A percentile compares a stretch with the other conserved stretches of the same genome.
These are phyloP conservation scores for Zaprionus kolodkinae DNA, from an alignment of 1,140 invertebrate genomes.

Conservation along the genomic window DNA sequence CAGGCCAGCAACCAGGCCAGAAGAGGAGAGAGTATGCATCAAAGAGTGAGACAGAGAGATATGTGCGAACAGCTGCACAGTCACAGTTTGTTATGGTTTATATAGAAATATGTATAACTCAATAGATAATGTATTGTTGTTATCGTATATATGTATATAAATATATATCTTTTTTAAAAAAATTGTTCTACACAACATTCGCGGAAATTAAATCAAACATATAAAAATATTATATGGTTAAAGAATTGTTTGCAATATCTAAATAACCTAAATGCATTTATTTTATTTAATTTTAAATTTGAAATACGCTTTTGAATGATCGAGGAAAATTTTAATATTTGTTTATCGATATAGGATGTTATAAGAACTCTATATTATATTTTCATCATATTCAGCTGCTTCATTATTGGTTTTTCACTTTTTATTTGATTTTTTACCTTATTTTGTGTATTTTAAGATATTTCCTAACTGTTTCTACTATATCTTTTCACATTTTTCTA, in stretches of 20 bases:
- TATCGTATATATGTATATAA: too few species aligned
- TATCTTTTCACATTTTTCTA: too few species aligned
- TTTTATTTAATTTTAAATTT: too few species aligned
- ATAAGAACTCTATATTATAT: background rate
- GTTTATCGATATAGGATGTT: too few species aligned
- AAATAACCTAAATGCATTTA: too few species aligned
- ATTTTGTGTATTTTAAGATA: background rate
- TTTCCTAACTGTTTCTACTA: too few species aligned
- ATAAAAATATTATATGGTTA: too few species aligned
- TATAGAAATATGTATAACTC: background rate
- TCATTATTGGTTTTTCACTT: background rate
- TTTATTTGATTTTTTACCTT: background rate
- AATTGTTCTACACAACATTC: slow-evolving; percentile 16
- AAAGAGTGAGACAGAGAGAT: background rate
- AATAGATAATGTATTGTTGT: slow-evolving; percentile 24
- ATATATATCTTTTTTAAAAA: too few species aligned
- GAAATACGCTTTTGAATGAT: too few species aligned
- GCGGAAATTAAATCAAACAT: slow-evolving; percentile 18
- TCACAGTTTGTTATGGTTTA: slow-evolving; percentile 8
- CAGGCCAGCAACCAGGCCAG: background rate
- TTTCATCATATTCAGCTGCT: background rate
- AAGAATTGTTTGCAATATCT: too few species aligned
- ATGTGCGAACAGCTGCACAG: slow-evolving; percentile 6
- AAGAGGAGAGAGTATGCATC: background rate
- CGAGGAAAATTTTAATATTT: too few species aligned